Conservation (phyloP, 2,888 invertebrate species). For the Anorthoa munda region DNA sequence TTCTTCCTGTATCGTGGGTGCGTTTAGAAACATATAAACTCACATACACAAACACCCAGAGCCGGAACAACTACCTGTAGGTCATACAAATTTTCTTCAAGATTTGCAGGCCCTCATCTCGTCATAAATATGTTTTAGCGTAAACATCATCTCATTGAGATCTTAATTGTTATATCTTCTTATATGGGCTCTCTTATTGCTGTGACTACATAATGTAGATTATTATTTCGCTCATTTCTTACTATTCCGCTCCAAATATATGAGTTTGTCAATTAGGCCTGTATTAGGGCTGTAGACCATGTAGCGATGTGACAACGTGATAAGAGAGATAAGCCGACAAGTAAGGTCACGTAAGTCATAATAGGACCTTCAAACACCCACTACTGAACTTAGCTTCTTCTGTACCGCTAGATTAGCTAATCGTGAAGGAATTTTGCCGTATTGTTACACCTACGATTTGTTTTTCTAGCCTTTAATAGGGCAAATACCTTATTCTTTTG, state of each 20-base stretch:
- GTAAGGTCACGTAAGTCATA: neutral
- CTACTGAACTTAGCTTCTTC: neutral
- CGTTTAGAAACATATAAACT: no score
- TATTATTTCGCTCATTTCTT: neutral
- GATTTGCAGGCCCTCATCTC: neutral
- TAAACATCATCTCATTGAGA: neutral
- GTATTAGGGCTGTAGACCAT: slow-evolving; percentile 4
- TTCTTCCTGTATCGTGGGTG: no score
- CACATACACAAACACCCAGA: no score
- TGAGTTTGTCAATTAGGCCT: neutral
- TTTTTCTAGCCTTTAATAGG: neutral
- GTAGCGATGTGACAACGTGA: slow-evolving; percentile 7
- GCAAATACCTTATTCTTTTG: neutral
- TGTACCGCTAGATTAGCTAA: neutral
- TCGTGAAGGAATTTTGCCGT: slow-evolving; percentile 20
- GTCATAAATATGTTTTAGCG: neutral
- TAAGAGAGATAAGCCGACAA: neutral
- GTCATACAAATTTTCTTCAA: no score
- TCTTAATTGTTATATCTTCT: slow-evolving; percentile 1
- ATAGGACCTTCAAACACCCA: slow-evolving; percentile 11
- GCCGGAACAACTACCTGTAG: no score
- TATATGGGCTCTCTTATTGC: neutral
- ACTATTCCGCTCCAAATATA: neutral
- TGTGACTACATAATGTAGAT: neutral
- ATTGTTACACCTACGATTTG: neutral